phyloP scores from a whole-genome alignment of 2,888 invertebrate species.

The Trichogramma dendrolimi region DNA sequence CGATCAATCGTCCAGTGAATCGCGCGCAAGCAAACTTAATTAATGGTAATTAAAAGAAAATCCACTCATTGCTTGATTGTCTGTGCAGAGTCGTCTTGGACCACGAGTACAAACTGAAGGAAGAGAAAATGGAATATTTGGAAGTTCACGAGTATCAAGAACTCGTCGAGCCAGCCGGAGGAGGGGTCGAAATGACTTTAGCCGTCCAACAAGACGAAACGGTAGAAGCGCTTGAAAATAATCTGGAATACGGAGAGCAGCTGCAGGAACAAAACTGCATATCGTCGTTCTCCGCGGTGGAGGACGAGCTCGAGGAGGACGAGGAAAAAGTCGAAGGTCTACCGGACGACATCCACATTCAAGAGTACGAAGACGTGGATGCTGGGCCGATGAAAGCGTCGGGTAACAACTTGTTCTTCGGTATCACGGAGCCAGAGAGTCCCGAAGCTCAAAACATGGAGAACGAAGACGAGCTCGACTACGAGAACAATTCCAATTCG shows the following conservation, averaged over 20 bases:
- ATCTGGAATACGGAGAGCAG: neutral
- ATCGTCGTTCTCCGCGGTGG: neutral
- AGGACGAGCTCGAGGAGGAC: slow-evolving; percentile 14
- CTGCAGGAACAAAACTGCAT: neutral
- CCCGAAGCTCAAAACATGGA: neutral
- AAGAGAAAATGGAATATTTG: neutral
- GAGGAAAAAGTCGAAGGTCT: neutral
- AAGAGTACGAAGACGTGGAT: neutral
- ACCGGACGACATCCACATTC: neutral
- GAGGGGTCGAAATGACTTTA: neutral
- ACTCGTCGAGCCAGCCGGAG: neutral
- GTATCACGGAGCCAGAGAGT: neutral
- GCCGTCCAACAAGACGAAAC: neutral
- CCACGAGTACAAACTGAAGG: neutral
- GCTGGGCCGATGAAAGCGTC: neutral
- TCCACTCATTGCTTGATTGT: slow-evolving; percentile 24
- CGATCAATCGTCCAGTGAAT: neutral
- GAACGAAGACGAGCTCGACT: neutral
- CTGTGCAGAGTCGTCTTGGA: slow-evolving; percentile 20
- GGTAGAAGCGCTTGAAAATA: neutral
- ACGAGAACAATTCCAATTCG: neutral
- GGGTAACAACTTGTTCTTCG: no score
- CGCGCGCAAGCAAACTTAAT: neutral
- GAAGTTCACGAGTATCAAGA: neutral
- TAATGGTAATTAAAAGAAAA: slow-evolving; percentile 14